Evolutionary conservation across 2,113 vertebrate species (phyloP).

Genomic region (Myocastor coypus): DNA sequence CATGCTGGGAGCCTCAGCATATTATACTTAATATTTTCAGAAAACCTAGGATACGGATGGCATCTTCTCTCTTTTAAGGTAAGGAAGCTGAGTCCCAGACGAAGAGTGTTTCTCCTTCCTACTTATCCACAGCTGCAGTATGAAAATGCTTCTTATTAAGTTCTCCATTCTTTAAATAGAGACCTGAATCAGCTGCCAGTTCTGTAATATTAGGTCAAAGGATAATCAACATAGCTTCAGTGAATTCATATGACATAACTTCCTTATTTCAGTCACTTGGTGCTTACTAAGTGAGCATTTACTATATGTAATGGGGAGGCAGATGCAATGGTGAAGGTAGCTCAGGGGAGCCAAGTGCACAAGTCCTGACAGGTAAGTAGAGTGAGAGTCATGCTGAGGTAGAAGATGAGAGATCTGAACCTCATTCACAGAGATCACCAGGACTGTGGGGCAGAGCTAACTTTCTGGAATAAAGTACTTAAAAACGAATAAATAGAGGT

Average conservation of each 20-base stretch:
- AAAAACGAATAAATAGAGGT: not conserved
- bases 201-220: constrained; percentile 43
- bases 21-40: not conserved
- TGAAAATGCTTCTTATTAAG: constrained; percentile 47
- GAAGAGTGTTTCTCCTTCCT: not conserved
- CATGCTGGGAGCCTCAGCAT: not conserved
- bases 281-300: not conserved
- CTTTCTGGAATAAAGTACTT: not conserved
- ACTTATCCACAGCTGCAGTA: constrained; percentile 26
- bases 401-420: not conserved
- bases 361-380: not conserved
- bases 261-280: constrained; percentile 50
- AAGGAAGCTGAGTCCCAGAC: constrained; percentile 38
- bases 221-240: not conserved
- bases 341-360: not conserved
- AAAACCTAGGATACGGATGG: not conserved
- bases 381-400: not conserved
- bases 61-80: constrained; percentile 13
- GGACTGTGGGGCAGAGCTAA: not conserved
- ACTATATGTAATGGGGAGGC: not conserved
- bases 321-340: not conserved
- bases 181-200: constrained; percentile 65
- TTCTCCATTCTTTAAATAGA: constrained; percentile 79
- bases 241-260: constrained; percentile 51
- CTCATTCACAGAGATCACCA: not conserved